These are phyloP conservation scores for Gasterosteus nipponicus DNA, from an alignment of 2,113 vertebrate genomes.

Conservation along the genomic window DNA sequence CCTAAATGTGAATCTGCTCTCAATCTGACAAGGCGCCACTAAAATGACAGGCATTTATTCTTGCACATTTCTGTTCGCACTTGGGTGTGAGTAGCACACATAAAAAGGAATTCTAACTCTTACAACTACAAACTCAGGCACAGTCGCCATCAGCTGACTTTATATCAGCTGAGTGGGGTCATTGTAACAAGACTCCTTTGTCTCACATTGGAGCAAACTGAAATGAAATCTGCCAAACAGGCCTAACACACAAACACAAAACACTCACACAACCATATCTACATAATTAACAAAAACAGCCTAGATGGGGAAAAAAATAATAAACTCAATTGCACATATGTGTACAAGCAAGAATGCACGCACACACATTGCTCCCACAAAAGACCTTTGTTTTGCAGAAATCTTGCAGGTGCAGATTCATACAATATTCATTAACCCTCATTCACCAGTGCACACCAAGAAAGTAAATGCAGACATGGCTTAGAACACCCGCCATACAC, in stretches of 20 bases:
- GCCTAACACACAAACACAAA: too few species aligned
- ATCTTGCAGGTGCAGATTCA: too few species aligned
- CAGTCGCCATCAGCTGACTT: constrained; percentile 67
- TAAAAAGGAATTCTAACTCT: constrained; percentile 11
- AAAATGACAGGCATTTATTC: neutral
- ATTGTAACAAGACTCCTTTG: constrained; percentile 68
- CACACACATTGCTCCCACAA: constrained; percentile 48
- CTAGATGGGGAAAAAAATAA: neutral
- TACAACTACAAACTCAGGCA: constrained; percentile 34
- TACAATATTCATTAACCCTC: too few species aligned
- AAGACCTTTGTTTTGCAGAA: constrained; percentile 68
- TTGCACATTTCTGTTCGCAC: constrained; percentile 1
- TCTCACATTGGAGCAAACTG: constrained; percentile 44
- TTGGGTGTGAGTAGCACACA: constrained; percentile 18
- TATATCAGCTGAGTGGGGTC: constrained; percentile 63
- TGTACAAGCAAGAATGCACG: neutral
- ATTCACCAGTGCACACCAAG: constrained; percentile 12
- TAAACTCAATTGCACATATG: neutral
- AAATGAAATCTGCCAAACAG: constrained; percentile 60
- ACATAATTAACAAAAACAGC: constrained; percentile 27
- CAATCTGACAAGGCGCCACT: neutral
- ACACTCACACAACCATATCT: constrained; percentile 19
- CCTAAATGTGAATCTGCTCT: neutral
- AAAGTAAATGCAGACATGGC: constrained; percentile 1
- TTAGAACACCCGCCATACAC: neutral